These are phyloP conservation scores for Enteromius viviparus DNA, from an alignment of 2,797 vertebrate genomes.

Conservation along the genomic window DNA sequence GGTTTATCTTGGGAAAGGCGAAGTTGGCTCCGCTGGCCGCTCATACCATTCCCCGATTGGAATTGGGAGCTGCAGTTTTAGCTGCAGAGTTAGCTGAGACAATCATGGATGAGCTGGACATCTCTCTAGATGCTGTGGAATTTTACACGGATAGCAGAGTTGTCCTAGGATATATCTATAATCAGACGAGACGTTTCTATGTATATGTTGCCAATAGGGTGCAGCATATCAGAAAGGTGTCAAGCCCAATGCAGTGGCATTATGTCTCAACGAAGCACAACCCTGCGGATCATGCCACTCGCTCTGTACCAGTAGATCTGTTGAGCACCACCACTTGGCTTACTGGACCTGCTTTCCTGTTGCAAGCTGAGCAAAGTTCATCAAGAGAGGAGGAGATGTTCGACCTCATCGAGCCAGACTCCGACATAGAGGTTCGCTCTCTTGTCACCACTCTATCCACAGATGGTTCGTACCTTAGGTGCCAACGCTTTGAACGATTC, in stretches of 20 bases:
- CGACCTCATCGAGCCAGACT: constrained; percentile 2
- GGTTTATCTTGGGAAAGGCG: no score
- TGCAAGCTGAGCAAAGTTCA: background rate
- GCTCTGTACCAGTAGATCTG: background rate
- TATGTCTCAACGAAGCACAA: background rate
- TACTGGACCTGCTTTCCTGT: background rate
- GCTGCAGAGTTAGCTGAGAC: no score
- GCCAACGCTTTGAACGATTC: background rate
- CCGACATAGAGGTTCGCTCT: background rate
- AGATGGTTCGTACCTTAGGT: background rate
- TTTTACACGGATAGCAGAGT: background rate
- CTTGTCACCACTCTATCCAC: background rate
- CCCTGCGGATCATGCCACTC: background rate
- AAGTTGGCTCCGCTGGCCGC: no score
- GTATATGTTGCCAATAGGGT: background rate
- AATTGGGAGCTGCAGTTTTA: no score
- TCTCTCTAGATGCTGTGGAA: background rate
- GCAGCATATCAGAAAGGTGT: background rate
- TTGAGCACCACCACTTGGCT: constrained; percentile 16
- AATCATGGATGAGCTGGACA: background rate
- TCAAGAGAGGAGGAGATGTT: background rate
- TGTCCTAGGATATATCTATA: background rate
- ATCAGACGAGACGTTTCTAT: background rate
- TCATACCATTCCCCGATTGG: no score
- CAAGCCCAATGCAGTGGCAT: constrained; percentile 2